phyloP scores from a whole-genome alignment of 2,113 vertebrate species.

The Lepus europaeus region DNA sequence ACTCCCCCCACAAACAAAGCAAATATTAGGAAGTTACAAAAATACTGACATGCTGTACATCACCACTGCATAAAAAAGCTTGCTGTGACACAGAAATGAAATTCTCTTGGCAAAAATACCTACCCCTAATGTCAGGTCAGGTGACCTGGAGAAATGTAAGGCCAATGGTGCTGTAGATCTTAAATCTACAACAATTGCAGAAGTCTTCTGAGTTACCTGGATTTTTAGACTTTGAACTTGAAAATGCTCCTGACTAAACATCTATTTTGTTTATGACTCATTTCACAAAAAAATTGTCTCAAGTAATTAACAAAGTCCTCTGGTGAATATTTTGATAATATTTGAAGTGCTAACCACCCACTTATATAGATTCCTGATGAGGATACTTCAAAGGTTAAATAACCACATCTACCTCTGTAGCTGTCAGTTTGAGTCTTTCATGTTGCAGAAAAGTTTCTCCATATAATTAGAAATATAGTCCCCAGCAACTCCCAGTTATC shows the following conservation, averaged over 20 bases:
- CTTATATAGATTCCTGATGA: not conserved
- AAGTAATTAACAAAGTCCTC: not conserved
- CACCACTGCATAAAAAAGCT: not conserved
- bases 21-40: constrained; percentile 23
- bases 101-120: not conserved
- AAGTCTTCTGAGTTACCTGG: not conserved
- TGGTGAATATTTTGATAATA: not conserved
- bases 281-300: not conserved
- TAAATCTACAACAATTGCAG: not conserved
- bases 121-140: not conserved
- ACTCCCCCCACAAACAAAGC: not conserved
- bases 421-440: not conserved
- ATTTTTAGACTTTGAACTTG: not conserved
- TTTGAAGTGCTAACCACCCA: not conserved
- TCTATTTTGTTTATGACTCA: not conserved
- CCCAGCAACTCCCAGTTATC: not conserved
- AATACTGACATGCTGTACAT: not conserved
- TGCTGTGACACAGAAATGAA: not conserved
- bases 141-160: not conserved
- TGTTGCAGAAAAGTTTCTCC: not conserved
- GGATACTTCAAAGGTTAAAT: not conserved
- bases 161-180: not conserved
- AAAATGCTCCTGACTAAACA: not conserved
- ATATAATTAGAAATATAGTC: not conserved
- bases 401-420: not conserved